phyloP scores from a whole-genome alignment of 1,140 invertebrate genomes.

The Bombus ignitus region DNA sequence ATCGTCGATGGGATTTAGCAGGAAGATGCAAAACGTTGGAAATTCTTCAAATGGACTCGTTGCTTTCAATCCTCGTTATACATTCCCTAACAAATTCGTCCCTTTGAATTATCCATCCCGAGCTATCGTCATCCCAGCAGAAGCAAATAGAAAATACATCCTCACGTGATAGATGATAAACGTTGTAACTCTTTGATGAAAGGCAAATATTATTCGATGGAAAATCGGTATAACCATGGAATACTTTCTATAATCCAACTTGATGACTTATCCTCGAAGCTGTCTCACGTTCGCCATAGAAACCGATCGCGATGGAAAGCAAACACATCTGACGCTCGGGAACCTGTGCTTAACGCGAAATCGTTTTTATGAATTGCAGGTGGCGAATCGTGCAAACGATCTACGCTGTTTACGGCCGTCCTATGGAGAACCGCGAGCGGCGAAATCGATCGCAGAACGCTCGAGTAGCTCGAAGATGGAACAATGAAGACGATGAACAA shows the following conservation, averaged over 20 bases:
- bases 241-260: neutral
- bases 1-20: neutral
- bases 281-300: neutral
- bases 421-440: too few species aligned
- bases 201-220: constrained; percentile 14
- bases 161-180: neutral
- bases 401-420: too few species aligned
- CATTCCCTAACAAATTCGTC: neutral
- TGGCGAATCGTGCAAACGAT: too few species aligned
- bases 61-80: neutral
- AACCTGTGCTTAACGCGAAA: constrained; percentile 10
- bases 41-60: neutral
- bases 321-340: neutral
- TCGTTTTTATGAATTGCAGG: neutral
- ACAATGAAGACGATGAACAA: neutral
- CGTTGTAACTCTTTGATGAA: neutral
- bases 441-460: neutral
- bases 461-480: neutral
- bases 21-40: neutral
- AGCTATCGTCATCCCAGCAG: neutral
- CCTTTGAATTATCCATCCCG: neutral
- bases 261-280: neutral
- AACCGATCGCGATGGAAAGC: constrained; percentile 7
- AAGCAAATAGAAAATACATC: neutral
- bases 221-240: neutral